These are phyloP conservation scores for Hoplostethus mediterraneus DNA, from an alignment of 2,797 vertebrate genomes.

Conservation along the genomic window DNA sequence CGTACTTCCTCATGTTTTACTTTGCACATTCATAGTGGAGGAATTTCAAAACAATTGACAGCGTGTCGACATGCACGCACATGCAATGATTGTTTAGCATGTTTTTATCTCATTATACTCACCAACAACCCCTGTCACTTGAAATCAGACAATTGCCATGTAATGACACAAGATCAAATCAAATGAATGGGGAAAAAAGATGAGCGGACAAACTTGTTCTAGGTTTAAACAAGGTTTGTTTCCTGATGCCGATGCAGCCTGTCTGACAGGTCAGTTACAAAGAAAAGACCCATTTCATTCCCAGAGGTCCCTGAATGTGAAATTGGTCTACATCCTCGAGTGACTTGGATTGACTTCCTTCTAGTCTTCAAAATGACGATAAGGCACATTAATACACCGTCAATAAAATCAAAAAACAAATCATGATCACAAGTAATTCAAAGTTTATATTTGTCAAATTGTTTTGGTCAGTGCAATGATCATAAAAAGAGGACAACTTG, in stretches of 20 bases:
- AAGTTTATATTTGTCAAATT: background rate
- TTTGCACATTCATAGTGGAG: background rate
- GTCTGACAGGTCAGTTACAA: background rate
- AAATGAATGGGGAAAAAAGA: background rate
- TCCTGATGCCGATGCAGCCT: constrained; percentile 28
- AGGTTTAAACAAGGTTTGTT: constrained; percentile 23
- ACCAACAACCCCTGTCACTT: background rate
- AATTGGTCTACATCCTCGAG: background rate
- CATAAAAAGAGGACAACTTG: constrained; percentile 3
- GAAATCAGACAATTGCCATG: background rate
- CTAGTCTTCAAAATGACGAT: background rate
- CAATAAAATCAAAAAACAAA: background rate
- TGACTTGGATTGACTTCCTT: constrained; percentile 29
- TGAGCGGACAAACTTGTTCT: constrained; percentile 40
- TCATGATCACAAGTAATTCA: too few relatives aligned
- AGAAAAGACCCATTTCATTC: background rate
- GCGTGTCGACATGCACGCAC: background rate
- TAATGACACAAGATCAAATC: too few relatives aligned
- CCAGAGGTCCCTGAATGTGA: background rate
- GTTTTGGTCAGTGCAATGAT: background rate
- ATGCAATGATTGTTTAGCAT: too few relatives aligned
- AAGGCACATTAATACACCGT: background rate
- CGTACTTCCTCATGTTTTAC: constrained; percentile 50
- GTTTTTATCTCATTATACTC: background rate
- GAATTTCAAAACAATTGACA: constrained; percentile 3